These are phyloP conservation scores for Lycophotia porphyrea DNA, from an alignment of 2,888 invertebrate genomes.

Conservation along the genomic window DNA sequence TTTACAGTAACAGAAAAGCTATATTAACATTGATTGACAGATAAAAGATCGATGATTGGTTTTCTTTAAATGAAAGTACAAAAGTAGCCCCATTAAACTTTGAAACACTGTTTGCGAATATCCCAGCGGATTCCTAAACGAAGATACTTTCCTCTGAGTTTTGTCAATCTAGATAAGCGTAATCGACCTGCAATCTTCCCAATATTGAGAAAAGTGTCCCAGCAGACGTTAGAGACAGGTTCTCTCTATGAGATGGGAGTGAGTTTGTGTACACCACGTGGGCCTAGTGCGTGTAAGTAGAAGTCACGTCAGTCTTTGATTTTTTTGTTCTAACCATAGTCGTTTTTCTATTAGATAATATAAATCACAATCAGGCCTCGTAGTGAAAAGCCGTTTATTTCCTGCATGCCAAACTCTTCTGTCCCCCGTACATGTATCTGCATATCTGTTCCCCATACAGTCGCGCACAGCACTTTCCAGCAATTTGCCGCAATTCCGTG, in stretches of 20 bases:
- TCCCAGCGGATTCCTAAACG: not conserved
- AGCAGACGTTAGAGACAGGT: not conserved
- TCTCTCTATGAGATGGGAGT: not conserved
- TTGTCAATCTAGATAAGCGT: not conserved
- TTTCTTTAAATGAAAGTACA: not conserved
- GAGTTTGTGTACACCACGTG: not conserved
- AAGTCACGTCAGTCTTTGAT: not conserved
- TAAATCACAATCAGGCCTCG: not conserved
- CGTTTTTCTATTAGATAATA: not conserved
- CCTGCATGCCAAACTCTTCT: slow-evolving; percentile 17
- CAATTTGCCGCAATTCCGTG: slow-evolving; percentile 49
- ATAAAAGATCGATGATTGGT: not conserved
- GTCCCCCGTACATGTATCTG: not conserved
- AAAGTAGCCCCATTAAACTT: not conserved
- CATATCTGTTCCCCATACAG: too few species aligned
- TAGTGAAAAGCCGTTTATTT: not conserved
- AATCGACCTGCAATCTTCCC: not conserved
- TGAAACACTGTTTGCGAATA: not conserved
- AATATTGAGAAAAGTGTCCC: not conserved
- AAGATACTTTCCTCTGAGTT: not conserved
- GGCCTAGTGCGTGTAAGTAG: not conserved
- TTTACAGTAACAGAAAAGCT: not conserved
- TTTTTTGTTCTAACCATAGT: not conserved
- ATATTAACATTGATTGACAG: not conserved
- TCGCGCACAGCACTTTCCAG: slow-evolving; percentile 30